Conservation (phyloP, 2,113 vertebrate genomes). For the Corapipo altera region DNA sequence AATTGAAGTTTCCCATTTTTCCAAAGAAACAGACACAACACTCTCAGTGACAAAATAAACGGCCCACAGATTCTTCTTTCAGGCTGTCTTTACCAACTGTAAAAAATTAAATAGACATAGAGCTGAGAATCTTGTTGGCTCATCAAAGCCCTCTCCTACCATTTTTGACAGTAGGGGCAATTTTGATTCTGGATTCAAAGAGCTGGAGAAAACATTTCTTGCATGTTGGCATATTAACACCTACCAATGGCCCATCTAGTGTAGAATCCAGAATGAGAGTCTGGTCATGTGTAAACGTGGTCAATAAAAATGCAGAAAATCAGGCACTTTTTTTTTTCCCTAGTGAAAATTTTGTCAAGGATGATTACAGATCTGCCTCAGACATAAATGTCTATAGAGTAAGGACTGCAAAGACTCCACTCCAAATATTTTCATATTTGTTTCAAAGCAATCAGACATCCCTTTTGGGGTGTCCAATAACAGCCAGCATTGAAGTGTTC, state of each 20-base stretch:
- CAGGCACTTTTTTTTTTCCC: not conserved
- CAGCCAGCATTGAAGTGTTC: not conserved
- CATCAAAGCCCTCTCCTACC: not conserved
- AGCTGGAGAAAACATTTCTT: not conserved
- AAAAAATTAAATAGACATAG: not conserved
- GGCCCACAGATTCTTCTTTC: constrained; percentile 6
- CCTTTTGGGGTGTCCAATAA: not conserved
- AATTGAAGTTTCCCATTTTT: not conserved
- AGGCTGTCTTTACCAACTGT: not conserved
- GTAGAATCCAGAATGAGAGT: not conserved
- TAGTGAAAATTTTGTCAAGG: not conserved
- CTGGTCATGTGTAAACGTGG: not conserved
- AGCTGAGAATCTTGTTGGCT: not conserved
- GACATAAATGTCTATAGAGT: not conserved
- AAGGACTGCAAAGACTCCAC: not conserved
- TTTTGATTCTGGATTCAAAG: not conserved
- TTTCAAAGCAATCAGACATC: not conserved
- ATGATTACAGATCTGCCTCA: not conserved
- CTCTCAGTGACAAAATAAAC: not conserved
- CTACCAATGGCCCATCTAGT: not conserved
- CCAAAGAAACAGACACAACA: constrained; percentile 22
- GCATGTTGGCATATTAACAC: not conserved
- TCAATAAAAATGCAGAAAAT: not conserved
- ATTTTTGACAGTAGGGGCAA: not conserved
- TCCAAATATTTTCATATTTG: not conserved